These are phyloP conservation scores for Neolamprologus toae DNA, from an alignment of 2,113 vertebrate genomes.

Conservation along the genomic window DNA sequence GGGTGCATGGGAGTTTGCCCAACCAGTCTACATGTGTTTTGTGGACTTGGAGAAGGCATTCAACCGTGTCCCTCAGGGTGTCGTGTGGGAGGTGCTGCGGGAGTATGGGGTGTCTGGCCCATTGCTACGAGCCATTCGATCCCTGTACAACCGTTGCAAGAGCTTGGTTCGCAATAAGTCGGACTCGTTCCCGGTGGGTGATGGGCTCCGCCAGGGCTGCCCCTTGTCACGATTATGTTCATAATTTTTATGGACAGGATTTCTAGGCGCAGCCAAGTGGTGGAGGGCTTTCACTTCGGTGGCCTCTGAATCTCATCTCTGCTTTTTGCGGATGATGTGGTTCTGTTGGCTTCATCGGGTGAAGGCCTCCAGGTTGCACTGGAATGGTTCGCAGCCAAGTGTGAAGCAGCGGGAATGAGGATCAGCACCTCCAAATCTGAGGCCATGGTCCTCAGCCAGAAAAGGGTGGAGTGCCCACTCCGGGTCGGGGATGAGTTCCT, in stretches of 20 bases:
- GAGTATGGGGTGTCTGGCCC: neutral
- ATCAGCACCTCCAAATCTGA: too few relatives aligned
- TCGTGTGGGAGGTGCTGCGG: accelerated
- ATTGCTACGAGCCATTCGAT: accelerated
- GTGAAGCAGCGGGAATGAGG: too few relatives aligned
- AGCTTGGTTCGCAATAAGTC: neutral
- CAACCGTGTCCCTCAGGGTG: accelerated
- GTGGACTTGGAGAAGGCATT: neutral
- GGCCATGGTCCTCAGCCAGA: too few relatives aligned
- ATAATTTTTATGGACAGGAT: neutral
- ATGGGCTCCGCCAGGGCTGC: neutral
- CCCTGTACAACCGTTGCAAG: accelerated
- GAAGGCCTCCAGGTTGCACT: accelerated
- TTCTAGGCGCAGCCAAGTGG: neutral
- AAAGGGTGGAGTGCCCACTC: too few relatives aligned
- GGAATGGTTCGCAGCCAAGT: accelerated
- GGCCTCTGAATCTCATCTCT: too few relatives aligned
- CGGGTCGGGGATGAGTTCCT: too few relatives aligned
- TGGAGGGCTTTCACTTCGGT: accelerated
- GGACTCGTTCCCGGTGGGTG: accelerated
- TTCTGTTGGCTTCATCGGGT: too few relatives aligned
- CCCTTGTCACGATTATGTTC: accelerated
- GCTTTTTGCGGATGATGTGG: accelerated
- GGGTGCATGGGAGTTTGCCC: neutral
- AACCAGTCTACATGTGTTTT: neutral